phyloP scores from a whole-genome alignment of 1,140 invertebrate species.

The Pseudomyrmex dendroicus region DNA sequence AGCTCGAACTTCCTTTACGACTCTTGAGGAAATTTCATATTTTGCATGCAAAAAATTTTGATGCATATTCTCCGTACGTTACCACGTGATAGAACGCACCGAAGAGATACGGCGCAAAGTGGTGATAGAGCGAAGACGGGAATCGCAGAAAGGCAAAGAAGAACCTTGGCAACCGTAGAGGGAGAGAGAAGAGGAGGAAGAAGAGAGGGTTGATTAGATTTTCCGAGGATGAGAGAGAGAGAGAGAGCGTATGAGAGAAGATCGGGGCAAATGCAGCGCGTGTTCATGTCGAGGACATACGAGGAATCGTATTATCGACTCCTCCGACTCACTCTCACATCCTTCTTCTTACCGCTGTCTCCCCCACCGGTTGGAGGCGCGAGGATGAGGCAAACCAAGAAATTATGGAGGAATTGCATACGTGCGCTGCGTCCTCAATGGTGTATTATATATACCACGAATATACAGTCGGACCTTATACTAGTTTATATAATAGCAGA shows the following conservation, averaged over 20 bases:
- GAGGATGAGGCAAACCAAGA: slow-evolving; percentile 65
- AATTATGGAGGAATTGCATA: slow-evolving; percentile 70
- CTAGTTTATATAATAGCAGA: slow-evolving; percentile 47
- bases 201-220: slow-evolving; percentile 63
- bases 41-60: not conserved
- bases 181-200: not conserved
- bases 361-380: slow-evolving; percentile 24
- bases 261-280: slow-evolving; percentile 56
- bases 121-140: not conserved
- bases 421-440: slow-evolving; percentile 61
- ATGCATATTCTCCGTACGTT: not conserved
- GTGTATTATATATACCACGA: slow-evolving; percentile 59
- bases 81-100: not conserved
- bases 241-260: not conserved
- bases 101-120: slow-evolving; percentile 10
- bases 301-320: slow-evolving; percentile 64
- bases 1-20: not conserved
- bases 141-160: slow-evolving; percentile 6
- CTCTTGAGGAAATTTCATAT: not conserved
- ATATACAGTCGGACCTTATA: slow-evolving; percentile 34
- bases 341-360: slow-evolving; percentile 34
- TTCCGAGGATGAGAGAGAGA: slow-evolving; percentile 2
- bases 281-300: slow-evolving; percentile 58
- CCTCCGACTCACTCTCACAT: not conserved
- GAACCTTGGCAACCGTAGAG: slow-evolving; percentile 8